phyloP scores from a whole-genome alignment of 2,888 invertebrate genomes.

The Drosophila histrio region DNA sequence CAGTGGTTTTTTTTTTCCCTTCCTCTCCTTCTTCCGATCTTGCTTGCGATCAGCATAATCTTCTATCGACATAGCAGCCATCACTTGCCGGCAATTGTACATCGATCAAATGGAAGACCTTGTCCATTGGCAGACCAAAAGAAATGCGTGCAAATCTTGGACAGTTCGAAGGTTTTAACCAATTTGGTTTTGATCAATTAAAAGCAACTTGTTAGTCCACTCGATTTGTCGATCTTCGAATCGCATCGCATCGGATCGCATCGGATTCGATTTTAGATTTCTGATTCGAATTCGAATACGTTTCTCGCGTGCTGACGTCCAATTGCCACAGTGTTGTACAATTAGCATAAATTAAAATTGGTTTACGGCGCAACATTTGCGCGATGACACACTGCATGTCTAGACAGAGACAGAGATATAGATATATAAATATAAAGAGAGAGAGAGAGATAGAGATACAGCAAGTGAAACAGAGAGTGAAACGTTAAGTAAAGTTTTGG shows the following conservation, averaged over 20 bases:
- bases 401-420: neutral
- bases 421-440: no score
- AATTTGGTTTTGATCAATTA: constrained; percentile 40
- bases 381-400: constrained; percentile 65
- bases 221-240: neutral
- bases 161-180: constrained; percentile 44
- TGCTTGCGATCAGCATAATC: constrained; percentile 66
- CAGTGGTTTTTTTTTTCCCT: constrained; percentile 23
- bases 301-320: constrained; percentile 55
- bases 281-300: constrained; percentile 21
- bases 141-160: constrained; percentile 68
- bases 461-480: constrained; percentile 5
- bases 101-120: constrained; percentile 75
- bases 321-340: constrained; percentile 65
- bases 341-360: constrained; percentile 79
- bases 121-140: constrained; percentile 54
- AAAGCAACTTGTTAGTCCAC: constrained; percentile 13
- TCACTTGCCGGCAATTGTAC: constrained; percentile 80
- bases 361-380: constrained; percentile 71
- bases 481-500: constrained; percentile 20
- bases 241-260: neutral
- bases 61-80: constrained; percentile 37
- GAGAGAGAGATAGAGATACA: neutral
- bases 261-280: constrained; percentile 1
- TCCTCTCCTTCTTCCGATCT: neutral